Evolutionary conservation across 2,113 vertebrate genomes (phyloP), one percentile per base, ranked within the genome.

Genomic region (Galbula dea): DNA sequence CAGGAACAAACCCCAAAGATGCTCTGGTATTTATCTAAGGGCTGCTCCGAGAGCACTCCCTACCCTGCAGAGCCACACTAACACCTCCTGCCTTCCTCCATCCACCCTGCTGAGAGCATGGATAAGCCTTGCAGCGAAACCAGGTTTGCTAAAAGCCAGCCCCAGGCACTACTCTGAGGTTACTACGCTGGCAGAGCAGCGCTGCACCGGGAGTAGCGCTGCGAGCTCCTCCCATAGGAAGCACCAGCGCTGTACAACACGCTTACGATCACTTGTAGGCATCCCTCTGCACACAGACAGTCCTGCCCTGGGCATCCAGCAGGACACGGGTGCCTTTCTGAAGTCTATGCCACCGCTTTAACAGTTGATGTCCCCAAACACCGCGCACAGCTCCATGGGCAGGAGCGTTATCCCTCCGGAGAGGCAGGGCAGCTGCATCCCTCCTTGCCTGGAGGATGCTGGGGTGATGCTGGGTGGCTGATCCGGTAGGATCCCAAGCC

Each of bases 51-150:
- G n/a, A n/a, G n/a, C n/a, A n/a, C n/a, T n/a, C n/a, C n/a, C n/a
- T n/a, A n/a, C n/a, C n/a, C n/a, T n/a, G n/a, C n/a, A n/a, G n/a
- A n/a, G n/a, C 45, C 80, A 7, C 39, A 4, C 62, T 4, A 7
- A 5, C 0, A 10, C 37, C 3, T 20, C 54, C 18, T 6, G 0
- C 20, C 46, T 17, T 8, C n/a, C 67, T 18, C 2, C 17, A 0
- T 2, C 0, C 66, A 0, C 3, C 0, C 69, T 11, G 30, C 73
- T 17, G 22, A 4, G 2, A 11, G 39, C 0, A 6, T 26, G 22
- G 41, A 20, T 1, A 0, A 39, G 78, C 24, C 55, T 12, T 6
- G 36, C 2, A 9, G 6, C 2, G 43, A 22, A 36, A 17, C 13
- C 0, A 8, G 41, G 4, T 14, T 3, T 52, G 62, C 48, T 5